These are phyloP conservation scores for Anoplius nigerrimus DNA, from an alignment of 2,888 invertebrate species.

Conservation along the genomic window DNA sequence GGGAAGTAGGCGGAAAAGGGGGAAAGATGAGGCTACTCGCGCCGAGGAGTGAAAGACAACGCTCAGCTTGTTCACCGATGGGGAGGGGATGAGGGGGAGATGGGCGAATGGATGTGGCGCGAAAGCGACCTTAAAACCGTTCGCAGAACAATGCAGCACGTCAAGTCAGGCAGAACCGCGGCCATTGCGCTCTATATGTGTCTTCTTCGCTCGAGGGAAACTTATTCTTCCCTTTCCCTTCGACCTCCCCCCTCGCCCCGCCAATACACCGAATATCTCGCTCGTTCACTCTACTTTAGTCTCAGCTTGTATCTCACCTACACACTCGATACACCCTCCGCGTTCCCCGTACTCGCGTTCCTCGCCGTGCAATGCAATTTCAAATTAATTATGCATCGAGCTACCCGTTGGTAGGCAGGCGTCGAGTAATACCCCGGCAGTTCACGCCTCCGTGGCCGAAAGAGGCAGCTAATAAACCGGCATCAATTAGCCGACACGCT, in stretches of 20 bases:
- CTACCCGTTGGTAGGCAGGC: slow-evolving; percentile 48
- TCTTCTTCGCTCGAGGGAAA: too few species aligned
- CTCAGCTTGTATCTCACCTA: not conserved
- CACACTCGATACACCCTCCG: not conserved
- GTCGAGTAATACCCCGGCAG: slow-evolving; percentile 63
- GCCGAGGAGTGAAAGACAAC: not conserved
- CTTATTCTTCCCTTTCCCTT: slow-evolving; percentile 5
- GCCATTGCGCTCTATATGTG: not conserved
- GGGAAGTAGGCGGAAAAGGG: slow-evolving; percentile 15
- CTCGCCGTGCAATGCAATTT: slow-evolving; percentile 45
- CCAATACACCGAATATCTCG: not conserved
- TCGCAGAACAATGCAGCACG: slow-evolving; percentile 43
- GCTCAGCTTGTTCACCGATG: not conserved
- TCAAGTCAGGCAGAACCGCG: slow-evolving; percentile 39
- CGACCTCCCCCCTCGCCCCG: not conserved
- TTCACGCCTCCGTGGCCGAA: slow-evolving; percentile 63
- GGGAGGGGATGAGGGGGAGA: not conserved
- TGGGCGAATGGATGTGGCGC: slow-evolving; percentile 1
- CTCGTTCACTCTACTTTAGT: not conserved
- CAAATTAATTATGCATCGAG: slow-evolving; percentile 58
- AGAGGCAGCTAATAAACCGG: slow-evolving; percentile 70
- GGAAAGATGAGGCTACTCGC: not conserved
- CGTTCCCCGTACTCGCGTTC: not conserved
- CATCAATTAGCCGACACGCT: slow-evolving; percentile 70
- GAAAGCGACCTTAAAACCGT: slow-evolving; percentile 41